phyloP scores from a whole-genome alignment of 2,888 invertebrate species.

The Tethea ocularis region DNA sequence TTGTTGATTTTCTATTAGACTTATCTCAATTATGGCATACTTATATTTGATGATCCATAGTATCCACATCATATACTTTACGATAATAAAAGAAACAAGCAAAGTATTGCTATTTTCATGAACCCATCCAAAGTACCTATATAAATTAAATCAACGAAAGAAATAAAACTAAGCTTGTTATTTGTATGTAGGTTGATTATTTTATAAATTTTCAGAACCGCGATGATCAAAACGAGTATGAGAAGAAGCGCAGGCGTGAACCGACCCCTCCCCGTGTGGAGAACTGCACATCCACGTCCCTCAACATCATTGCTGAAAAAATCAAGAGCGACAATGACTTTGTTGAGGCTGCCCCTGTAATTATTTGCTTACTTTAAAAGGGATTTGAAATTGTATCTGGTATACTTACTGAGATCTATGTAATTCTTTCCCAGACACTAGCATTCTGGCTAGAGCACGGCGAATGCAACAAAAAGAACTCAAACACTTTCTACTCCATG shows the following conservation, averaged over 20 bases:
- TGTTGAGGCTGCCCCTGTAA: constrained; percentile 90
- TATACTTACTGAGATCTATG: too few species aligned
- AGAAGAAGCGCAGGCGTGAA: constrained; percentile 91
- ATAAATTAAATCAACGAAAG: too few species aligned
- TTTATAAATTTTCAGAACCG: constrained; percentile 86
- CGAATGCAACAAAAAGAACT: constrained; percentile 94
- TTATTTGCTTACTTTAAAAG: too few species aligned
- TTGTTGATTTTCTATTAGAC: too few species aligned
- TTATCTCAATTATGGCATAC: too few species aligned
- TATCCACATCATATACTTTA: too few species aligned
- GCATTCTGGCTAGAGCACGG: constrained; percentile 96
- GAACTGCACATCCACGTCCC: constrained; percentile 88
- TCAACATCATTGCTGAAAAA: constrained; percentile 91
- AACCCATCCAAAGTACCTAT: too few species aligned
- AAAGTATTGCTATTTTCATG: too few species aligned
- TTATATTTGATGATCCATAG: too few species aligned
- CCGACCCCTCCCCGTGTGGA: constrained; percentile 93
- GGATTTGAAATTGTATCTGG: too few species aligned
- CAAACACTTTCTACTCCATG: constrained; percentile 95
- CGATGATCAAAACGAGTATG: constrained; percentile 96
- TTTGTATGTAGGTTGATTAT: not conserved
- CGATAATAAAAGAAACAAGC: too few species aligned
- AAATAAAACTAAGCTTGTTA: too few species aligned
- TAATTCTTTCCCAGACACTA: constrained; percentile 83
- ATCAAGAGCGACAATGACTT: constrained; percentile 94